Conservation (phyloP, 1,140 invertebrate genomes). For the Halotydeus destructor region DNA sequence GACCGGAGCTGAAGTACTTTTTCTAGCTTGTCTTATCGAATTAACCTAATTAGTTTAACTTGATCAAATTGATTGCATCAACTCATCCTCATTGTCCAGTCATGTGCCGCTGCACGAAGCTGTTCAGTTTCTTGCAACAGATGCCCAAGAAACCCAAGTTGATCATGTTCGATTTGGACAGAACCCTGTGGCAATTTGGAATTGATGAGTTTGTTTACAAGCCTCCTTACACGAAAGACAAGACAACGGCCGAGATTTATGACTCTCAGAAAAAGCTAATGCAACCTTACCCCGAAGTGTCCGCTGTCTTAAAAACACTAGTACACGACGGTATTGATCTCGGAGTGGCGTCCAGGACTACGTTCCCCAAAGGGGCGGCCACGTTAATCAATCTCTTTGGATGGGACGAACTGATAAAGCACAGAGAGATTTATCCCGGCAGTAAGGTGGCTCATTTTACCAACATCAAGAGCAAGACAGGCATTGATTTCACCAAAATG, state of each 20-base stretch:
- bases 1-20: no score
- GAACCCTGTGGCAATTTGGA: conserved; percentile 14
- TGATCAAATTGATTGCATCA: no score
- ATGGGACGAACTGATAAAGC: conserved; percentile 45
- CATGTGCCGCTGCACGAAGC: no score
- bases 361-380: conserved; percentile 38
- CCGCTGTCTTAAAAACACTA: conserved; percentile 2
- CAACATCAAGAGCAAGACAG: conserved; percentile 35
- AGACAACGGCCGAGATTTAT: conserved; percentile 4
- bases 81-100: no score
- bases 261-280: conserved; percentile 8
- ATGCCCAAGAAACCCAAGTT: conserved; percentile 7
- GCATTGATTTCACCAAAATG: conserved; percentile 38
- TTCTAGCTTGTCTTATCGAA: no score
- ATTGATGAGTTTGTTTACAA: conserved; percentile 8
- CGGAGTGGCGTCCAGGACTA: conserved; percentile 28
- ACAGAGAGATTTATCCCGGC: conserved; percentile 52
- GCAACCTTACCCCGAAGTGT: conserved; percentile 3
- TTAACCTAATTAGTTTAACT: no score
- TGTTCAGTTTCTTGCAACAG: no score
- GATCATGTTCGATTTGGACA: conserved; percentile 12
- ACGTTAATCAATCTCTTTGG: conserved; percentile 41
- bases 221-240: conserved; percentile 8
- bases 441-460: conserved; percentile 43
- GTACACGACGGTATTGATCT: background rate